phyloP scores from a whole-genome alignment of 1,140 invertebrate species.

The Ceratoteleas bidentatus region DNA sequence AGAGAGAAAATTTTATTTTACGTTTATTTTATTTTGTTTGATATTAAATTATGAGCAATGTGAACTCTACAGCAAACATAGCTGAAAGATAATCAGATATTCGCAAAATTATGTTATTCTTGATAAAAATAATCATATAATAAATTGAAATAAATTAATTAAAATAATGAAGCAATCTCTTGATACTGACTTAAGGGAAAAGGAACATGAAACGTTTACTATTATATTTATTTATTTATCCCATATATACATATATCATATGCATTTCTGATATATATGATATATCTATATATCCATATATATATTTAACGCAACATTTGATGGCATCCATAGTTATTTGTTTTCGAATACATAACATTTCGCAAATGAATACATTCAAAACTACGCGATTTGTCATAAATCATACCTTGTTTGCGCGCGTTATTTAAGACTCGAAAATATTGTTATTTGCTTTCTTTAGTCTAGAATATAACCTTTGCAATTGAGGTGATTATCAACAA shows the following conservation, averaged over 20 bases:
- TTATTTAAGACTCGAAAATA: slow-evolving; percentile 57
- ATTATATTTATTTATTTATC: too few relatives aligned
- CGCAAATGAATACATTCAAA: slow-evolving; percentile 64
- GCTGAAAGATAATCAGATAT: too few relatives aligned
- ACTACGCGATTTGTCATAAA: slow-evolving; percentile 58
- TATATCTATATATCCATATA: slow-evolving; percentile 11
- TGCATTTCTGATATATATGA: slow-evolving; percentile 67
- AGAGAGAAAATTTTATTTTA: too few relatives aligned
- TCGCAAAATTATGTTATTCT: too few relatives aligned
- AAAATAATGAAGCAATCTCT: too few relatives aligned
- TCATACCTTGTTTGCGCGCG: slow-evolving; percentile 47
- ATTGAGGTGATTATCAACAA: slow-evolving; percentile 63
- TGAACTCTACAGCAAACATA: too few relatives aligned
- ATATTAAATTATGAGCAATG: too few relatives aligned
- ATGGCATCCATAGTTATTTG: slow-evolving; percentile 61
- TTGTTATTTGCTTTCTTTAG: slow-evolving; percentile 46
- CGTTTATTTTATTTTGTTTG: too few relatives aligned
- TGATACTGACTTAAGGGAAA: too few relatives aligned
- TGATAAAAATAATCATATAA: too few relatives aligned
- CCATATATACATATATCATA: slow-evolving; percentile 35
- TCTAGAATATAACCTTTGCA: slow-evolving; percentile 58
- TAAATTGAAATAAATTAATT: too few relatives aligned
- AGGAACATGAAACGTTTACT: too few relatives aligned
- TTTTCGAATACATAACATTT: slow-evolving; percentile 64
- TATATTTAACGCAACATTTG: slow-evolving; percentile 73